A percentile compares a stretch with the other conserved stretches of the same genome.
phyloP scores from a whole-genome alignment of 2,113 vertebrate species.

The Loxodonta africana region DNA sequence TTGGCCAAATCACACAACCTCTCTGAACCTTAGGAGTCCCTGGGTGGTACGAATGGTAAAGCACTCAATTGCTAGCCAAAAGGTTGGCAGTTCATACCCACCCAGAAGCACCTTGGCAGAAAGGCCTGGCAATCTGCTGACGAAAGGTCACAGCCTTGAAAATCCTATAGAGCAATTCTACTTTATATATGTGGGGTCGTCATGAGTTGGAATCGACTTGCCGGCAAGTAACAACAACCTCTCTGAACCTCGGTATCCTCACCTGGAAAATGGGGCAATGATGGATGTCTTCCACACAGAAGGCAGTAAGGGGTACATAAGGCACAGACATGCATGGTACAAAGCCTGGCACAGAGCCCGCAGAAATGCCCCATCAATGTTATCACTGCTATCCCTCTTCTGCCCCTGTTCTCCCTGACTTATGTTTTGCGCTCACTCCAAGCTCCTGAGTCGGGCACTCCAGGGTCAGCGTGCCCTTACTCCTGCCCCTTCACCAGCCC shows the following conservation, averaged over 20 bases:
- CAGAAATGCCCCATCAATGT: fast-evolving
- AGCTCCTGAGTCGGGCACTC: not conserved
- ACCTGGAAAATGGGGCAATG: not conserved
- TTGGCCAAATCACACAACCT: conserved; percentile 29
- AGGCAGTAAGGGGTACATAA: not conserved
- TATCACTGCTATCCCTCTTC: not conserved
- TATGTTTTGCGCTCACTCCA: too few species aligned
- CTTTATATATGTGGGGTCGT: not conserved
- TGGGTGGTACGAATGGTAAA: not conserved
- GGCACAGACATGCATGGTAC: not conserved
- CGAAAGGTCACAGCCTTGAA: not conserved
- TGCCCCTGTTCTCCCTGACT: not conserved
- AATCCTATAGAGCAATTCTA: not conserved
- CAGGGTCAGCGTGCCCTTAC: not conserved
- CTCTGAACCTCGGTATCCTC: conserved; percentile 48
- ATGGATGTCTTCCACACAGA: not conserved
- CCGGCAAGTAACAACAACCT: not conserved
- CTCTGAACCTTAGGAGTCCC: not conserved
- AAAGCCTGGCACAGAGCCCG: not conserved
- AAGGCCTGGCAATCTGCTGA: not conserved
- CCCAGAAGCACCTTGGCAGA: not conserved
- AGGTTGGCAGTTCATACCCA: not conserved
- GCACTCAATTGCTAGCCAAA: not conserved
- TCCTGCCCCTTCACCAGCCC: not conserved
- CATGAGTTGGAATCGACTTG: not conserved